These are phyloP conservation scores for Leucoptera coffeella DNA, from an alignment of 2,888 invertebrate genomes.

Conservation along the genomic window DNA sequence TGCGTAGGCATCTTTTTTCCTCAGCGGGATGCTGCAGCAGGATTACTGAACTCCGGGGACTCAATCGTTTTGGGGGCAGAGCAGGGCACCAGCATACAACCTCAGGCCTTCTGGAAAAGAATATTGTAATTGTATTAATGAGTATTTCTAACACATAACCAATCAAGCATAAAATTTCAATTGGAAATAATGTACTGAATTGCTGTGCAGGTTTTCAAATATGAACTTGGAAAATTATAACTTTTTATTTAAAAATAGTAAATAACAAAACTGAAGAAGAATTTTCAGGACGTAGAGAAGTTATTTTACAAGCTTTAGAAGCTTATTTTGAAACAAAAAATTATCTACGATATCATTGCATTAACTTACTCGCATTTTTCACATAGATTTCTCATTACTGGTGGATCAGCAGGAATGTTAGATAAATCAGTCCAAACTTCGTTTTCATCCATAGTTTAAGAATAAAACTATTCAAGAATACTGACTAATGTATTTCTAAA, in stretches of 20 bases:
- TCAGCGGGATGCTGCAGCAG: constrained; percentile 91
- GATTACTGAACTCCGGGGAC: constrained; percentile 65
- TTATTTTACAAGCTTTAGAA: too few species aligned
- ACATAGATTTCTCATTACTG: constrained; percentile 65
- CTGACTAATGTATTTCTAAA: neutral
- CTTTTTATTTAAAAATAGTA: too few species aligned
- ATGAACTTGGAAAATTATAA: too few species aligned
- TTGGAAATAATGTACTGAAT: neutral
- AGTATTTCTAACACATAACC: neutral
- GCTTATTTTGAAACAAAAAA: too few species aligned
- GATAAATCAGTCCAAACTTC: constrained; percentile 66
- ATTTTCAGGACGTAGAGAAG: too few species aligned
- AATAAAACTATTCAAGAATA: neutral
- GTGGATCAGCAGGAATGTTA: constrained; percentile 71
- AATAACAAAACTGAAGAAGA: too few species aligned
- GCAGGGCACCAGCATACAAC: constrained; percentile 89
- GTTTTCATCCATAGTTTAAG: constrained; percentile 26
- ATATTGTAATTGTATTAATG: too few species aligned
- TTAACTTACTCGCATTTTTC: constrained; percentile 63
- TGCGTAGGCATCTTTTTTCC: constrained; percentile 81
- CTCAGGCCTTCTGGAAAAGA: constrained; percentile 63
- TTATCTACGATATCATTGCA: too few species aligned
- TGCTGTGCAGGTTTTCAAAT: too few species aligned
- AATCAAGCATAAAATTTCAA: neutral
- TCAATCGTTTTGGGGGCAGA: constrained; percentile 64